Evolutionary conservation across 2,888 invertebrate genomes (phyloP), one percentile per base, ranked within the genome.

Genomic region (Bursaphelenchus okinawaensis): DNA sequence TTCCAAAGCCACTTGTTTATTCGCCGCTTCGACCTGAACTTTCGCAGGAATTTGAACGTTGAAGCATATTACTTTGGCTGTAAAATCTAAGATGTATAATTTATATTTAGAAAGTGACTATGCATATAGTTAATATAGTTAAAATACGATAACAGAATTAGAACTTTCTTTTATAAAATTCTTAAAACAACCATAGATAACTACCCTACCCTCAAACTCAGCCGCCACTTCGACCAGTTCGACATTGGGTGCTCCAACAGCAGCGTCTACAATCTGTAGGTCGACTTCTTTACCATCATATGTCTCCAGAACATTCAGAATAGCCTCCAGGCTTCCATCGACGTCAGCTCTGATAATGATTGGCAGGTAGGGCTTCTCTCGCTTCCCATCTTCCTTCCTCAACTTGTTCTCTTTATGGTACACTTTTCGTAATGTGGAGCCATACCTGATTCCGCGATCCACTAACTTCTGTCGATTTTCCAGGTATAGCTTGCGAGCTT

Each of bases 241-340:
- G 70, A 90, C 90, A 0, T 89, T 89, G 6, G 95, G 87, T 54
- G 89, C 87, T 0, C 98, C 98, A 1, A 98, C 91, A 0, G 91
- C 94, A 83, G 89, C 92, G 83, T 92, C 90, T 31, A 96, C 88
- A 3, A 98, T 84, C 77, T 92, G 89, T 16, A 98, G 85, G 55
- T 88, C 87, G 77, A 93, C 94, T 65, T 82, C 72, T 0, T 76
- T 70, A 26, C 69, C 67, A 65, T 70, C 57, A 80, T 95, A 98
- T 0, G 92, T 90, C 72, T 90, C 90, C 62, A 98, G 83, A 9
- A 92, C 89, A 83, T 95, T 91, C 69, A 94, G 84, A 70, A 98
- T 90, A 0, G 96, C 95, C 84, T 98, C 96, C 52, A 95, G 89
- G 0, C 93, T 93, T 0, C 98, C 98, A 83, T 92, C 90, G 1